Percentiles rank a stretch among this genome's conserved stretches.
Evolutionary conservation across 2,797 vertebrate species (phyloP).

Genomic region (Microchirus variegatus): DNA sequence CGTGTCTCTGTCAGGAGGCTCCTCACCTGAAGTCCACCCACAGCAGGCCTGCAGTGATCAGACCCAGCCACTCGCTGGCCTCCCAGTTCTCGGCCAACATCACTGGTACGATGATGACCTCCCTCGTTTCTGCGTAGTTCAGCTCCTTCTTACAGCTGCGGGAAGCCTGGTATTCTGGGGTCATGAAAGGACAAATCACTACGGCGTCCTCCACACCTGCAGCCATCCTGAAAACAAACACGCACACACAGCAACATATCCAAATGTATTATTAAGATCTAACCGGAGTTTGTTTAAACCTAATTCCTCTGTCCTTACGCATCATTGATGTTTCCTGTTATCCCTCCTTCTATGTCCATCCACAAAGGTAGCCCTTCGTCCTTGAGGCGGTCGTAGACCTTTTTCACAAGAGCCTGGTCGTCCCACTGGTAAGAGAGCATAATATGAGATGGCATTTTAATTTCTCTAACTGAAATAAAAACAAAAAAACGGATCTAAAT

Average conservation of each 20-base stretch:
- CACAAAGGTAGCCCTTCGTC: constrained; percentile 65
- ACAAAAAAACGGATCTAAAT: background rate
- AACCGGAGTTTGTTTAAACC: background rate
- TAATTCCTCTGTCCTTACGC: constrained; percentile 39
- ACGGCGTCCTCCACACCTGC: constrained; percentile 70
- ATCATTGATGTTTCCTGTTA: constrained; percentile 69
- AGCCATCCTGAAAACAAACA: constrained; percentile 55
- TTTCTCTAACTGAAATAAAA: background rate
- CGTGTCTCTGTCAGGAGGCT: background rate
- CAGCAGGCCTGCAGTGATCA: constrained; percentile 68
- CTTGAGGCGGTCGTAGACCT: constrained; percentile 54
- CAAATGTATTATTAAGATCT: background rate
- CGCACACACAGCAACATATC: no score
- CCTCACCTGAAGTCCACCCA: constrained; percentile 73
- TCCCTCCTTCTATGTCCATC: constrained; percentile 72
- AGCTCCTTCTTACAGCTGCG: constrained; percentile 74
- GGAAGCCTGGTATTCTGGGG: constrained; percentile 67
- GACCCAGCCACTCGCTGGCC: constrained; percentile 72
- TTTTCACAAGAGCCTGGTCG: constrained; percentile 65
- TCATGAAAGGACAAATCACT: constrained; percentile 68
- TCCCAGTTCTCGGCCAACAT: constrained; percentile 69
- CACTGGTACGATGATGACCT: constrained; percentile 57
- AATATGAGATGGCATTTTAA: constrained; percentile 58
- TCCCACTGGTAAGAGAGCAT: constrained; percentile 75
- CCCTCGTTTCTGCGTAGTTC: constrained; percentile 60